Conservation (phyloP, 1,140 invertebrate species). For the Daktulosphaira vitifoliae region DNA sequence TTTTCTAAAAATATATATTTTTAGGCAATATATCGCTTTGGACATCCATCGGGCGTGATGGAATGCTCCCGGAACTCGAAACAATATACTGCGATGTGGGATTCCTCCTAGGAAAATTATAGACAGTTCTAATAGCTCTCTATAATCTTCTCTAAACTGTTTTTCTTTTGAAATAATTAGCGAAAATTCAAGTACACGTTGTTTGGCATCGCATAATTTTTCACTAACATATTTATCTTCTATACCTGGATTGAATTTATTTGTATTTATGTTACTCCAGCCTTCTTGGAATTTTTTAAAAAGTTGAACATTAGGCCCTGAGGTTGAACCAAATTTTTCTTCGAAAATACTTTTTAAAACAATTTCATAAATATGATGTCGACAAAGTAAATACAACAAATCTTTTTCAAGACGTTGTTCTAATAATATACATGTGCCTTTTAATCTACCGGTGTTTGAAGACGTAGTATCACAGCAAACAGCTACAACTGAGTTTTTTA, state of each 20-base stretch:
- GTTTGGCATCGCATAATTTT: not conserved
- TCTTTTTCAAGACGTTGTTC: constrained; percentile 31
- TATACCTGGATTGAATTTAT: constrained; percentile 9
- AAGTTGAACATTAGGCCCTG: constrained; percentile 31
- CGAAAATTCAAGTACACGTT: not conserved
- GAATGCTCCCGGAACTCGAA: constrained; percentile 25
- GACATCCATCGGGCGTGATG: constrained; percentile 36
- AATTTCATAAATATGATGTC: constrained; percentile 35
- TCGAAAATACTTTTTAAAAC: constrained; percentile 34
- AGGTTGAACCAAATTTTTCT: constrained; percentile 15
- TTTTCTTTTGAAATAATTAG: not conserved
- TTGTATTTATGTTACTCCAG: constrained; percentile 28
- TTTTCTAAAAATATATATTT: constrained; percentile 36
- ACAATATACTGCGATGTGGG: not conserved
- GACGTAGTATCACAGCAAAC: constrained; percentile 42
- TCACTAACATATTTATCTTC: constrained; percentile 12
- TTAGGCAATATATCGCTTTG: constrained; percentile 35
- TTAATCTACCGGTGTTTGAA: constrained; percentile 40
- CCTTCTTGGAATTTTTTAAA: constrained; percentile 35
- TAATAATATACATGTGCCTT: constrained; percentile 36
- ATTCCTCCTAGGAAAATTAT: constrained; percentile 25
- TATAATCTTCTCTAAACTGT: constrained; percentile 20
- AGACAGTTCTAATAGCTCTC: constrained; percentile 23
- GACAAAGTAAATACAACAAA: constrained; percentile 32
- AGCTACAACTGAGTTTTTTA: constrained; percentile 1